Base-by-base conservation (phyloP, 2,113 vertebrate species). In the Mesocricetus auratus region DNA sequence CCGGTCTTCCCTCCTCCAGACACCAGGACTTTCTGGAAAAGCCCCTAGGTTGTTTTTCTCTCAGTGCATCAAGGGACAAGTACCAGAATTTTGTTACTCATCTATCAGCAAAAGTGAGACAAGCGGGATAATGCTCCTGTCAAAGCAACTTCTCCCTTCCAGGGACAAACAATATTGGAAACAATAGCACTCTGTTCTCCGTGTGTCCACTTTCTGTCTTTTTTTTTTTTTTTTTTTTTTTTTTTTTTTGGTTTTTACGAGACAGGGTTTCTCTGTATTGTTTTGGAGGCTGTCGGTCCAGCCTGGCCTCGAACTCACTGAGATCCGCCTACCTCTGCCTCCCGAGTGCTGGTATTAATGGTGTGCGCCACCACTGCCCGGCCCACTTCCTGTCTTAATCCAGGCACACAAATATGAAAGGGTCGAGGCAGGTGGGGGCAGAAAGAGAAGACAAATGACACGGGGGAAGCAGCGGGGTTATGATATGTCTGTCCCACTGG, bases 21-120 rank as follows among this genome's bases (percentile, higher is more conserved):
- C 11, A 53, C n/a, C 5, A 93, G 64, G 16, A 74, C 86, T 82
- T 69, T 53, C 3, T 78, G 73, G 68, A 96, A 87, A 85, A 97
- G 64, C 90, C 89, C n/a, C 95, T 7, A 16, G 71, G 56, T 50
- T 81, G 21, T 96, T 96, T 82, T 86, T 62, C 92, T 94, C 58
- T 83, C 85, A 12, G 56, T 66, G 56, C 0, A 0, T 13, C 39
- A 86, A 71, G 45, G 45, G 47, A 22, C n/a, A 83, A 39, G 62
- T 39, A 15, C 62, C 90, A 94, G 66, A 39, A 29, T 79, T 85
- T 90, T 39, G 8, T 77, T 90, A 83, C 21, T 94, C 79, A 87
- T 71, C 60, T 77, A 66, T n/a, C 74, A 93, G 77, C 74, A 81
- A 73, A 82, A 79, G 86, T 47, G 58, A 96, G 64, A 83, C 77